Evolutionary conservation across 1,140 invertebrate species (phyloP).

Genomic region (Chionoecetes opilio): DNA sequence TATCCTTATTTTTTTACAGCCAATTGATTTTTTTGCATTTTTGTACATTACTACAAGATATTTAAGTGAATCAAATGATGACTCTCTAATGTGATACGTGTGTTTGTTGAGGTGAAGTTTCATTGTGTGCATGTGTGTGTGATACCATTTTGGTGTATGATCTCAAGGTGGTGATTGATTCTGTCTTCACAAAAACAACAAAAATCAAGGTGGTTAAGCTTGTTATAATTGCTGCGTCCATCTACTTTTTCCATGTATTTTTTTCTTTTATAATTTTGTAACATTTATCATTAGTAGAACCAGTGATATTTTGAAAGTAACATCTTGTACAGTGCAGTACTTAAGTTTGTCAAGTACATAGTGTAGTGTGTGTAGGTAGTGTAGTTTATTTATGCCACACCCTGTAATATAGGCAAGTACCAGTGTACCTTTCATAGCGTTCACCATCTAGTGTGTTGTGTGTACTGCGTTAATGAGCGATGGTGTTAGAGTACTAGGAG

Average conservation of each 20-base stretch:
- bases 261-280: constrained; percentile 45
- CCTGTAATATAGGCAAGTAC: not conserved
- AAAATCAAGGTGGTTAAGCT: not conserved
- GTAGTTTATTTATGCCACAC: not conserved
- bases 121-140: constrained; percentile 34
- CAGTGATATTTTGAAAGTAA: constrained; percentile 55
- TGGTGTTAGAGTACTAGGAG: constrained; percentile 17
- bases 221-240: not conserved
- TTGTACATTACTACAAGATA: constrained; percentile 43
- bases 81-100: constrained; percentile 54
- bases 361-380: not conserved
- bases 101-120: not conserved
- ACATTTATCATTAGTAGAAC: not conserved
- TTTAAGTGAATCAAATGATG: constrained; percentile 50
- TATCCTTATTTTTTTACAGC: constrained; percentile 51
- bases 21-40: constrained; percentile 47
- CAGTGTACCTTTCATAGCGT: not conserved
- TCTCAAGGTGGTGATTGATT: constrained; percentile 57
- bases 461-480: not conserved
- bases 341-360: constrained; percentile 48
- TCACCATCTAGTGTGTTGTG: not conserved
- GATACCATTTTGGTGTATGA: constrained; percentile 54
- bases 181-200: not conserved
- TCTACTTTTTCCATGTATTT: constrained; percentile 3
- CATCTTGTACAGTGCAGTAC: constrained; percentile 43